These are phyloP conservation scores for Caenorhabditis sp. DNA, from an alignment of 2,888 invertebrate genomes.

Conservation along the genomic window DNA sequence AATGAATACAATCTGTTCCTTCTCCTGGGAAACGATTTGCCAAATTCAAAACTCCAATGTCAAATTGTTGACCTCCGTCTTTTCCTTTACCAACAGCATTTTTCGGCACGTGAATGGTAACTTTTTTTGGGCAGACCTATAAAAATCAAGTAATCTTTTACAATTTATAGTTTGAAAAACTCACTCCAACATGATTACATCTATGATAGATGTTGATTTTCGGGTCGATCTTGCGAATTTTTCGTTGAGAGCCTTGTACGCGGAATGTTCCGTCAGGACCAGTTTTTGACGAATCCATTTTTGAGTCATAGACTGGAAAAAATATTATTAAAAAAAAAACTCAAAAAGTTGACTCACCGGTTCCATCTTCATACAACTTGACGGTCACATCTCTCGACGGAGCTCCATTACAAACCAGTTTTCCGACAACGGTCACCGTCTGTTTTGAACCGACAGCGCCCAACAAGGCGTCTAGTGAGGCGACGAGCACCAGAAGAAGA, in stretches of 20 bases:
- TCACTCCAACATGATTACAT: slow-evolving; percentile 37
- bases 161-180: background rate
- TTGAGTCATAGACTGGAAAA: slow-evolving; percentile 45
- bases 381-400: slow-evolving; percentile 28
- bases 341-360: slow-evolving; percentile 14
- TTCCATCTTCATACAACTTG: slow-evolving; percentile 44
- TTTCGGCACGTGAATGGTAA: slow-evolving; percentile 33
- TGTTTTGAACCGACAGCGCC: background rate
- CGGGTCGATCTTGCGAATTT: slow-evolving; percentile 47
- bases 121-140: slow-evolving; percentile 36
- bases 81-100: slow-evolving; percentile 30
- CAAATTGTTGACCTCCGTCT: slow-evolving; percentile 24
- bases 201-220: slow-evolving; percentile 45
- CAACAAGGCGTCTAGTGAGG: background rate
- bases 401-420: slow-evolving; percentile 32
- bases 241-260: slow-evolving; percentile 43
- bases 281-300: slow-evolving; percentile 60
- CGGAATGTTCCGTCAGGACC: slow-evolving; percentile 56
- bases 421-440: slow-evolving; percentile 8
- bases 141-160: slow-evolving; percentile 2
- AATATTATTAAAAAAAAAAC: slow-evolving; percentile 3
- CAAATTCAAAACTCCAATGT: slow-evolving; percentile 30
- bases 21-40: slow-evolving; percentile 39
- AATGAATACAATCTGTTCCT: slow-evolving; percentile 35
- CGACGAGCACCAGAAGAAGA: background rate